Base-by-base conservation (phyloP, 1,140 invertebrate genomes). In the Chironomus tepperi region DNA sequence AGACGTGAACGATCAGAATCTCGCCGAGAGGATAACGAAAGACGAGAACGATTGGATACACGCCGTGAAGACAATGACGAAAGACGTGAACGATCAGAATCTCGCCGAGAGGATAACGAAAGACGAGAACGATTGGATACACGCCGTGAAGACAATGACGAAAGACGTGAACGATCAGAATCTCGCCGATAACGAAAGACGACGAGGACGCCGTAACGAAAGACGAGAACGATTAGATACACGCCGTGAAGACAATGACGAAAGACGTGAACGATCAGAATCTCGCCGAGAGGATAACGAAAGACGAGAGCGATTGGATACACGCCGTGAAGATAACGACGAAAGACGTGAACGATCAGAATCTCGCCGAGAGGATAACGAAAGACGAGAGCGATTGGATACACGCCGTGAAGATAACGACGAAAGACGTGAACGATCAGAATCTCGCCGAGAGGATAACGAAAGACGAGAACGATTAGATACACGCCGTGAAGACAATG, bases 311-410 rank as follows among this genome's bases (percentile, higher is more conserved):
- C 7, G 16, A 18, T 3, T 5, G 5, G 12, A 18, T 8, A 67
- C n/a, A 8, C 65, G 18, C 10, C 65, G 65, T 18, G n/a, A 18
- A 18, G n/a, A 19, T 34, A 10, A 73, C 15, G 10, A 47, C n/a
- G n/a, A n/a, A n/a, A n/a, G n/a, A 43, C n/a, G 43, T 67, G 15
- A 74, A 70, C 21, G 73, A 73, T 34, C 21, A 15, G 72, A 73
- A 7, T 16, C 42, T 3, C 16, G 73, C 8, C 18, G 18, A 70
- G 65, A 70, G 16, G n/a, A 18, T 7, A 16, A 67, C 8, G 10
- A 70, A 10, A 70, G 8, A 16, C 18, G n/a, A 8, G 65, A 67
- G 2, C 2, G 18, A n/a, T 3, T 2, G 18, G 18, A 16, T 65
- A 7, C 3, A 19, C 65, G n/a, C 10, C 24, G 5, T 34, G 1